Conservation (phyloP, 2,797 vertebrate species). For the Phalloptychus januarius region DNA sequence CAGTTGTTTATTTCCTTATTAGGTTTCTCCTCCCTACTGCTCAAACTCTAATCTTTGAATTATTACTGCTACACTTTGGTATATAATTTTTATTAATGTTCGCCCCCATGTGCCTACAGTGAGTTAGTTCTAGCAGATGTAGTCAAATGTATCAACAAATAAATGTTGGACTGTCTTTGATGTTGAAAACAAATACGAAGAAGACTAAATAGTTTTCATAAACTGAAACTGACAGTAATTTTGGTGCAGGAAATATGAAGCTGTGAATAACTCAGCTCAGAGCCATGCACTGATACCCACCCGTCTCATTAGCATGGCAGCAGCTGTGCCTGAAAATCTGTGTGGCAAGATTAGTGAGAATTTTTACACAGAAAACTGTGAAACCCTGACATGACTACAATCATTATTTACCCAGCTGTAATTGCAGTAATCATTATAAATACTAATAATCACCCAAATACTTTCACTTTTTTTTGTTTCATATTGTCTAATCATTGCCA, state of each 20-base stretch:
- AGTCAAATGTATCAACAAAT: background rate
- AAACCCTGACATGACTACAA: slow-evolving; percentile 48
- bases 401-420: slow-evolving; percentile 59
- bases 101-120: background rate
- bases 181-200: background rate
- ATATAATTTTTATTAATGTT: background rate
- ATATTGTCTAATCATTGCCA: background rate
- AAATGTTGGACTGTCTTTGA: background rate
- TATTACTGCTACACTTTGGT: background rate
- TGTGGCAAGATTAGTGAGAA: slow-evolving; percentile 42
- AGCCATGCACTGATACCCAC: slow-evolving; percentile 11
- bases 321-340: slow-evolving; percentile 52
- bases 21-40: background rate
- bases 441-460: background rate
- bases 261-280: slow-evolving; percentile 28
- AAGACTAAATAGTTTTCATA: background rate
- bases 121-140: background rate
- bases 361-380: slow-evolving; percentile 43
- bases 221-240: background rate
- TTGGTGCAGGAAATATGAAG: background rate
- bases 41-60: background rate
- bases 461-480: background rate
- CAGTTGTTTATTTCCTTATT: background rate
- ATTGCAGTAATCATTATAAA: slow-evolving; percentile 44
- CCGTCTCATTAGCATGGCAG: slow-evolving; percentile 32